These are phyloP conservation scores for Ypsolopha scabrella DNA, from an alignment of 2,888 invertebrate species.

Conservation along the genomic window DNA sequence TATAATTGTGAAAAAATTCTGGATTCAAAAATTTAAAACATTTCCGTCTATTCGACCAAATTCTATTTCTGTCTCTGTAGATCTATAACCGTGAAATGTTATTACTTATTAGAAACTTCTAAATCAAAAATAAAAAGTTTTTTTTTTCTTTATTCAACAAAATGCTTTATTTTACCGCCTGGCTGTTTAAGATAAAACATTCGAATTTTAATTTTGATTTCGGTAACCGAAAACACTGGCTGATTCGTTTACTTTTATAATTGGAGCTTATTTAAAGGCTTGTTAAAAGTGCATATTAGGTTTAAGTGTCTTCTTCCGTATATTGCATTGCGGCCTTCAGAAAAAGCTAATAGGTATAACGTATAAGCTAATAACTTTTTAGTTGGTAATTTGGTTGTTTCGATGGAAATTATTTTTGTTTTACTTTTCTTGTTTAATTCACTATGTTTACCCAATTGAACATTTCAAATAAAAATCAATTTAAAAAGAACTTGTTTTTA, in stretches of 20 bases:
- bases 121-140: no score
- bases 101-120: no score
- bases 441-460: no score
- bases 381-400: not conserved
- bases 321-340: constrained; percentile 12
- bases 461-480: no score
- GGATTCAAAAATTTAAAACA: not conserved
- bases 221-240: not conserved
- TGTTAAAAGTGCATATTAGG: constrained; percentile 34
- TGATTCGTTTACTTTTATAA: constrained; percentile 16
- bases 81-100: no score
- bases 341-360: constrained; percentile 14
- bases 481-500: not conserved
- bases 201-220: constrained; percentile 4
- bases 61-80: no score
- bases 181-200: constrained; percentile 1
- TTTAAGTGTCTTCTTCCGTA: constrained; percentile 39
- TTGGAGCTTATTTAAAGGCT: constrained; percentile 20
- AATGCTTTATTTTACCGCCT: not conserved
- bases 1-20: not conserved
- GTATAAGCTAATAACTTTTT: not conserved
- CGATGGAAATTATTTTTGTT: not conserved
- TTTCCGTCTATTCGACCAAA: not conserved
- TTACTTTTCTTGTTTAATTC: no score
- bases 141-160: no score